phyloP scores from a whole-genome alignment of 2,797 vertebrate species.

The Tapera naevia region DNA sequence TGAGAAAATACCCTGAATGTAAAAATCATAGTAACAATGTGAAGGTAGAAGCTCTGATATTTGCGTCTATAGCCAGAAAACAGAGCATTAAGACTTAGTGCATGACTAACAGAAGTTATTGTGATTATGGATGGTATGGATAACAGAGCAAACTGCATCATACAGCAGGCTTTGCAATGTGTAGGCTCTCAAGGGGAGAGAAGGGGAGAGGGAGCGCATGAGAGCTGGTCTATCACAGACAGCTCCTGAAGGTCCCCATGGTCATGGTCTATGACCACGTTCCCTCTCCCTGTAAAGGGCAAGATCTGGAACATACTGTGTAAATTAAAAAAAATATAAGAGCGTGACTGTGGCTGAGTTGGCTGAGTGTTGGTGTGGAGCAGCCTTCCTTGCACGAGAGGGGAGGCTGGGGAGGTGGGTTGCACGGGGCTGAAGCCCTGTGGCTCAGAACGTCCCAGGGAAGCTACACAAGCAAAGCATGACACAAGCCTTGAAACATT shows the following conservation, averaged over 20 bases:
- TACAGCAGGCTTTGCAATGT: rapidly evolving
- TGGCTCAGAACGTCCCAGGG: not conserved
- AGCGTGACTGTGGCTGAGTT: rapidly evolving
- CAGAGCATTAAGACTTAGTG: not conserved
- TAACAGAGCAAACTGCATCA: not conserved
- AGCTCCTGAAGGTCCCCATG: not conserved
- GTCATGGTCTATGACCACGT: rapidly evolving
- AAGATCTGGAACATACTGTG: rapidly evolving
- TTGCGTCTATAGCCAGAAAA: not conserved
- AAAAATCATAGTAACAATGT: not conserved
- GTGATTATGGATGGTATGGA: not conserved
- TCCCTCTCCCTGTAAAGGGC: not conserved
- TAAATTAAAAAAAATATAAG: rapidly evolving
- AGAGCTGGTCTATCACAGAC: not conserved
- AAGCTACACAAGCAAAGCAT: conserved; percentile 20
- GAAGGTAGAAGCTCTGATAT: not conserved
- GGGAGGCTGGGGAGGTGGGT: not conserved
- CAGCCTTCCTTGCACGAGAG: not conserved
- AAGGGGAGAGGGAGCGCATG: not conserved
- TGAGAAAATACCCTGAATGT: not conserved
- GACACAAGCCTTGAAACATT: conserved; percentile 63
- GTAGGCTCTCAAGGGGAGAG: not conserved
- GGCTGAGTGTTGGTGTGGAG: not conserved
- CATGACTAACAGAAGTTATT: not conserved
- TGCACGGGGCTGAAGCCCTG: not conserved